Evolutionary conservation across 2,113 vertebrate genomes (phyloP).

Genomic region (Alaudala cheleensis): DNA sequence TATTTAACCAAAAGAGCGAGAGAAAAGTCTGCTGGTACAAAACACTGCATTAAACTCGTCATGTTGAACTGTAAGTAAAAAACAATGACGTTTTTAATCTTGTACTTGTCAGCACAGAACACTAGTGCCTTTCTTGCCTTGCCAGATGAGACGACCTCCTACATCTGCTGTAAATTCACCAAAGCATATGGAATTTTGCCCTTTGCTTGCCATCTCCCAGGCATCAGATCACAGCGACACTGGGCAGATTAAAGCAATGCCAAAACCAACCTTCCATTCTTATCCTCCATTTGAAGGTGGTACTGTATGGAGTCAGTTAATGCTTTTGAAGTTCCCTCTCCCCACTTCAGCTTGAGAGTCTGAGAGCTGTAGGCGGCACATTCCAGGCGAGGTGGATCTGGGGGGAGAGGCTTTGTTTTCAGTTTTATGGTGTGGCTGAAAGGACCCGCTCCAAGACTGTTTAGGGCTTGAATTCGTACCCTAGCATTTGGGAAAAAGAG

Average conservation of each 20-base stretch:
- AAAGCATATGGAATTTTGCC: background rate
- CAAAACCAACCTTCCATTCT: constrained; percentile 84
- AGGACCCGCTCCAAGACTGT: constrained; percentile 91
- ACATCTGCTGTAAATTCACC: background rate
- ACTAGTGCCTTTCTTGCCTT: background rate
- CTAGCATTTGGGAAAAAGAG: constrained; percentile 64
- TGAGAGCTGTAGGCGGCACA: constrained; percentile 95
- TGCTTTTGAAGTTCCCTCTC: constrained; percentile 86
- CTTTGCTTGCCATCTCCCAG: background rate
- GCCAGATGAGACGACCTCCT: background rate
- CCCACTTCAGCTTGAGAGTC: constrained; percentile 97
- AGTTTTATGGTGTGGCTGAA: constrained; percentile 96
- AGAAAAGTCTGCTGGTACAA: fast-evolving
- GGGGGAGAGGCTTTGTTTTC: constrained; percentile 96
- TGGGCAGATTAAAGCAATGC: background rate
- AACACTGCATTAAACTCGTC: background rate
- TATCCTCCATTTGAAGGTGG: constrained; percentile 95
- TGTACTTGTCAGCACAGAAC: background rate
- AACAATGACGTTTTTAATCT: background rate
- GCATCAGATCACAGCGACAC: background rate
- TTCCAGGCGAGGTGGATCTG: constrained; percentile 93
- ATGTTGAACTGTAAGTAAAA: background rate
- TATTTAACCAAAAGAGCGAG: background rate
- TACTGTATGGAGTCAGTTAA: constrained; percentile 89
- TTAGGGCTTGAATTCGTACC: constrained; percentile 97